Conservation (phyloP, 1,140 invertebrate species). For the Drosophila athabasca region DNA sequence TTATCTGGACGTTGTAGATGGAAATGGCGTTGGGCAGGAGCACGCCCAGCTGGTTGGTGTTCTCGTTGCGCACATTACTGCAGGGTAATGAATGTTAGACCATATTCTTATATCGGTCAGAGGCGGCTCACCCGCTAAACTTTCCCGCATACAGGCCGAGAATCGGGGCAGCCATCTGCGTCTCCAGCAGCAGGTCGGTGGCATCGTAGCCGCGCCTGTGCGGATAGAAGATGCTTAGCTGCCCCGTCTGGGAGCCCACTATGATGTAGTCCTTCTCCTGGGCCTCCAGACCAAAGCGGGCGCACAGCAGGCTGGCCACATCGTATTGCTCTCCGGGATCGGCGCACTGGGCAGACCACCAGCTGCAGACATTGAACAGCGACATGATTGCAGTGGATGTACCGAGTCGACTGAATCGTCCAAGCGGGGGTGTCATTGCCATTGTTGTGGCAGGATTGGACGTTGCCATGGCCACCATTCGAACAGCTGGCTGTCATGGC, state of each 20-base stretch:
- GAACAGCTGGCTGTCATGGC: no score
- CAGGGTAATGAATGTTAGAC: background rate
- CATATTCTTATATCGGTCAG: no score
- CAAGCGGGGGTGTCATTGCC: no score
- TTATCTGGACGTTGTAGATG: conserved; percentile 72
- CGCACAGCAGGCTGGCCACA: conserved; percentile 74
- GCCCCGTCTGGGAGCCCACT: conserved; percentile 89
- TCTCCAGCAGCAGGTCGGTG: conserved; percentile 89
- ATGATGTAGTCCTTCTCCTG: conserved; percentile 87
- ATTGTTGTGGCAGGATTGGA: no score
- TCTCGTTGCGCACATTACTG: conserved; percentile 73
- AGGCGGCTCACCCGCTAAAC: conserved; percentile 87
- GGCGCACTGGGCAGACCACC: conserved; percentile 88
- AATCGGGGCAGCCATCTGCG: conserved; percentile 87
- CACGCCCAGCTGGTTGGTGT: conserved; percentile 72
- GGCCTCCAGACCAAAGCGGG: conserved; percentile 85
- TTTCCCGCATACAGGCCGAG: conserved; percentile 88
- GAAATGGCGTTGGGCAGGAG: conserved; percentile 69
- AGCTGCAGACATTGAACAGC: conserved; percentile 90
- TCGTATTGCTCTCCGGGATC: conserved; percentile 85
- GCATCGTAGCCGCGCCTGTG: conserved; percentile 85
- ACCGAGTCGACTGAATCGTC: no score
- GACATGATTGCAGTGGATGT: conserved; percentile 86
- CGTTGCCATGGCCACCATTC: no score
- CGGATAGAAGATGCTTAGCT: conserved; percentile 87